Evolutionary conservation across 2,888 invertebrate species (phyloP).

Genomic region (Cryptophagus acutangulus): DNA sequence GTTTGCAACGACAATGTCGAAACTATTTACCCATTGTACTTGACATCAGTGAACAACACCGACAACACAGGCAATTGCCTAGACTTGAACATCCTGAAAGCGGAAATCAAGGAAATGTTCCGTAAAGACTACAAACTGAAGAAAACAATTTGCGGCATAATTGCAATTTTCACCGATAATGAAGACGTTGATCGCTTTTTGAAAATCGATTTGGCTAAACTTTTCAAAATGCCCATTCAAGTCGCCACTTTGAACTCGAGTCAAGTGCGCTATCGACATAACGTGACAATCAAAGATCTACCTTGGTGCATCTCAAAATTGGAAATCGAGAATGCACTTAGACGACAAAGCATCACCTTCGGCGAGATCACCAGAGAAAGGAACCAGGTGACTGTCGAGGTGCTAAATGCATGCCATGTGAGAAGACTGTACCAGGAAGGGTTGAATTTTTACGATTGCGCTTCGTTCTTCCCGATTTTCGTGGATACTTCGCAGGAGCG

Average conservation of each 20-base stretch:
- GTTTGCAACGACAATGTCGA: too few relatives aligned
- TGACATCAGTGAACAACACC: too few relatives aligned
- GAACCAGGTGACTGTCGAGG: conserved; percentile 36
- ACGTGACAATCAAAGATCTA: conserved; percentile 47
- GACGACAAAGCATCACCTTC: conserved; percentile 46
- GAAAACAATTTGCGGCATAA: conserved; percentile 43
- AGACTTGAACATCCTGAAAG: too few relatives aligned
- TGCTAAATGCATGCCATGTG: conserved; percentile 46
- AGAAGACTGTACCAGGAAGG: conserved; percentile 49
- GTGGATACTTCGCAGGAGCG: conserved; percentile 16
- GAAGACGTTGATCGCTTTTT: conserved; percentile 46
- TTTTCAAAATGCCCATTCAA: conserved; percentile 48
- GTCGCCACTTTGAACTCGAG: conserved; percentile 47
- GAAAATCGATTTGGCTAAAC: conserved; percentile 43
- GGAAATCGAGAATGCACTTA: conserved; percentile 48
- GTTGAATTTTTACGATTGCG: conserved; percentile 50
- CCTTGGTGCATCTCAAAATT: conserved; percentile 51
- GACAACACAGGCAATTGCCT: too few relatives aligned
- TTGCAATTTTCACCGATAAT: conserved; percentile 45
- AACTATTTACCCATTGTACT: too few relatives aligned
- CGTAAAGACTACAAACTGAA: too few relatives aligned
- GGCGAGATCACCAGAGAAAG: conserved; percentile 46
- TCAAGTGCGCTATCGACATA: conserved; percentile 44
- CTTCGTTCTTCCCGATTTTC: conserved; percentile 39
- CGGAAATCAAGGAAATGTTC: too few relatives aligned